Conservation (phyloP, 2,797 vertebrate genomes). For the Neosilurus mollespiculum region DNA sequence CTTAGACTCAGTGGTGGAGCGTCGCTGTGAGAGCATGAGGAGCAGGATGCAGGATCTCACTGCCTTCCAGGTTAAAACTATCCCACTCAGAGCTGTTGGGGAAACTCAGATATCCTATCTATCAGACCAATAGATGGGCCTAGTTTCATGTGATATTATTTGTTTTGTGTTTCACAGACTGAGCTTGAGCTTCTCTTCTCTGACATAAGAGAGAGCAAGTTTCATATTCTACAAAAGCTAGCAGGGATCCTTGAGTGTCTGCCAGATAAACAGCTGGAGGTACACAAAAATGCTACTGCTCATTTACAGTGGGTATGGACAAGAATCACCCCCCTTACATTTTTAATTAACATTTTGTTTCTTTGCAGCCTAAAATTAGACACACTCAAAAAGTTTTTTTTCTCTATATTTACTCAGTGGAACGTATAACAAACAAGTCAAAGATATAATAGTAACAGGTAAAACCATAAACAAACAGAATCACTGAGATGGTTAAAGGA, state of each 20-base stretch:
- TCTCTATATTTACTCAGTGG: too few relatives aligned
- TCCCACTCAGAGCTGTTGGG: slow-evolving; percentile 73
- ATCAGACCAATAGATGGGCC: background rate
- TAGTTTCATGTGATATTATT: background rate
- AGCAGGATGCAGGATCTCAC: slow-evolving; percentile 83
- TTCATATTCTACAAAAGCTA: slow-evolving; percentile 85
- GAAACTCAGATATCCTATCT: background rate
- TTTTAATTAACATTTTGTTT: too few relatives aligned
- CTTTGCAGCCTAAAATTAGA: too few relatives aligned
- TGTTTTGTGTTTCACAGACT: slow-evolving; percentile 70
- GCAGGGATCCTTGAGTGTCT: slow-evolving; percentile 80
- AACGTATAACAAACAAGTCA: too few relatives aligned
- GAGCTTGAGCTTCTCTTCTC: slow-evolving; percentile 87
- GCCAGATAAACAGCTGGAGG: slow-evolving; percentile 89
- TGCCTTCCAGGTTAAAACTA: slow-evolving; percentile 78
- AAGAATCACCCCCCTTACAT: too few relatives aligned
- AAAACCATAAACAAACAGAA: too few relatives aligned
- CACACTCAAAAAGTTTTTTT: too few relatives aligned
- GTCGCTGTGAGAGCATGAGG: slow-evolving; percentile 85
- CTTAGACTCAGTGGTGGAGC: slow-evolving; percentile 82
- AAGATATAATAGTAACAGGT: too few relatives aligned
- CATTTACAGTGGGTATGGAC: background rate
- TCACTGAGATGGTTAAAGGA: too few relatives aligned
- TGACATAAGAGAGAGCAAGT: slow-evolving; percentile 85
- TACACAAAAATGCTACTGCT: slow-evolving; percentile 58